Evolutionary conservation across 2,113 vertebrate species (phyloP).

Genomic region (Balaenoptera acutorostrata): DNA sequence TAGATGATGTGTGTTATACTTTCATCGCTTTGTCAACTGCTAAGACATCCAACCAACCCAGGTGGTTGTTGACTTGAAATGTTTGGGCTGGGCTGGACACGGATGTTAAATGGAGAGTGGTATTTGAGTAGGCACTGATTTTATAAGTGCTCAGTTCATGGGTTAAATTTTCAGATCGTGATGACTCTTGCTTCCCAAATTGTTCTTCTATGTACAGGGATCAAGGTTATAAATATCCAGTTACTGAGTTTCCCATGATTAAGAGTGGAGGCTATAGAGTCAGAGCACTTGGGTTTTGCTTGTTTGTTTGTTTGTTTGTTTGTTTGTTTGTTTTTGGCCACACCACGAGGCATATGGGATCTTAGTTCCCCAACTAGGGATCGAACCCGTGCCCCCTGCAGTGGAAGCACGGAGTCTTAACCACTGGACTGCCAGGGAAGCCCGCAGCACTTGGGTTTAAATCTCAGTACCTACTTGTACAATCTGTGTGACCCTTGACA

Average conservation of each 20-base stretch:
- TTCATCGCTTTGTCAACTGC: neutral
- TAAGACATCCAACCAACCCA: neutral
- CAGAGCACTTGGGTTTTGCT: neutral
- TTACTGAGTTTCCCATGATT: neutral
- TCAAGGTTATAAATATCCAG: neutral
- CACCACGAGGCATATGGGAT: neutral
- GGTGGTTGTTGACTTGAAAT: neutral
- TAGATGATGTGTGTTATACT: neutral
- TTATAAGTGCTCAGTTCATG: neutral
- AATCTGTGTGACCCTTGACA: neutral
- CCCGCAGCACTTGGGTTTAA: neutral
- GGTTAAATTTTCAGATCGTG: neutral
- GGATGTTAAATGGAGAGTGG: neutral
- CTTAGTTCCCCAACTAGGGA: neutral
- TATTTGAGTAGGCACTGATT: neutral
- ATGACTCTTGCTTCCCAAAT: neutral
- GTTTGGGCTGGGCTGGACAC: too few species aligned
- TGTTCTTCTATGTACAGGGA: neutral
- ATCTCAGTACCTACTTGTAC: neutral
- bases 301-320: neutral
- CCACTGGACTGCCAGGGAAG: neutral
- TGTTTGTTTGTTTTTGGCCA: neutral
- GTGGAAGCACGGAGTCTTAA: neutral
- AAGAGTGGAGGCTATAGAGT: neutral
- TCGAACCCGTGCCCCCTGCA: neutral